These are phyloP conservation scores for Zelostemma sp. DNA, from an alignment of 1,140 invertebrate species.

Conservation along the genomic window DNA sequence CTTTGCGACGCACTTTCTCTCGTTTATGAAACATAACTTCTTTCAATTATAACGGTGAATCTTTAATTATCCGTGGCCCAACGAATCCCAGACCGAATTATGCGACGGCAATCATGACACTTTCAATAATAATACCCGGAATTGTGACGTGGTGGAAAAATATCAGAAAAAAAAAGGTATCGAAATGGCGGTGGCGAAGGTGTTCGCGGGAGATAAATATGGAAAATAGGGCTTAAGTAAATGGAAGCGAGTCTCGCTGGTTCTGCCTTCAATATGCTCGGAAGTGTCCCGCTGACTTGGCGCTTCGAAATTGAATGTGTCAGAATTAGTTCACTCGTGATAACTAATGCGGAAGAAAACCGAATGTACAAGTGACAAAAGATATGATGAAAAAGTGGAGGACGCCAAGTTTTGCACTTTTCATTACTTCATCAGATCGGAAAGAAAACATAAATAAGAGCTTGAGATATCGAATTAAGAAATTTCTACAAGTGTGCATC, in stretches of 20 bases:
- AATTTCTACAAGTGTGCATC: not conserved
- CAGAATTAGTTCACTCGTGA: constrained; percentile 45
- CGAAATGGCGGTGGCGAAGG: constrained; percentile 50
- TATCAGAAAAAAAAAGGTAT: constrained; percentile 30
- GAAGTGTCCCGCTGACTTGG: constrained; percentile 62
- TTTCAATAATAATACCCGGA: not conserved
- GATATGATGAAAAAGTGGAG: too few species aligned
- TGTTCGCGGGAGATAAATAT: constrained; percentile 58
- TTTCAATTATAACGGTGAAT: too few species aligned
- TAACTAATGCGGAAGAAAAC: constrained; percentile 16
- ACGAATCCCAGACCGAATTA: not conserved
- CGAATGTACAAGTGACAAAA: too few species aligned
- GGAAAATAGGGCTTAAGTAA: constrained; percentile 61
- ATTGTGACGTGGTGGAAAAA: constrained; percentile 16
- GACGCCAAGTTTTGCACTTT: too few species aligned
- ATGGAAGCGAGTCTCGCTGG: constrained; percentile 44
- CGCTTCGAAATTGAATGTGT: constrained; percentile 57
- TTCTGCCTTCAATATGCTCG: constrained; percentile 62
- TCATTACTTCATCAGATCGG: too few species aligned
- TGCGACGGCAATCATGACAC: not conserved
- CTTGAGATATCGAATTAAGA: not conserved
- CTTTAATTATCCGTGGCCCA: too few species aligned
- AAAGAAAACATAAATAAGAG: not conserved
- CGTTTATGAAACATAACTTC: constrained; percentile 32
- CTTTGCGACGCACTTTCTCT: constrained; percentile 45